These are phyloP conservation scores for Aplodontia rufa DNA, from an alignment of 2,113 vertebrate genomes.

Conservation along the genomic window DNA sequence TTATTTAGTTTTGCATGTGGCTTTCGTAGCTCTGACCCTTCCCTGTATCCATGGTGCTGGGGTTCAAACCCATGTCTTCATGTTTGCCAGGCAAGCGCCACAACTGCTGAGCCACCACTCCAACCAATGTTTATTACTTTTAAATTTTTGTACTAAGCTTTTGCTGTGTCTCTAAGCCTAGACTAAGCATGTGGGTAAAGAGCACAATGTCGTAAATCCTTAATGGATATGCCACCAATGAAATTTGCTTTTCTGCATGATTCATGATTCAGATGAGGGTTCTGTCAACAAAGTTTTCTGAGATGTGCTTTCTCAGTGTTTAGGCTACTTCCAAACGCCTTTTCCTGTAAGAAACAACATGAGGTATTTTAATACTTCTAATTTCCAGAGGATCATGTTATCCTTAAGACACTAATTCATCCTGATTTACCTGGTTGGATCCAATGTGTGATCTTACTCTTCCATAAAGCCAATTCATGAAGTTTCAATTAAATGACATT, in stretches of 20 bases:
- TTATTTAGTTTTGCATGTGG: too few species aligned
- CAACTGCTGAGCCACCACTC: too few species aligned
- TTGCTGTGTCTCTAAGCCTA: background rate
- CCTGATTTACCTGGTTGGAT: background rate
- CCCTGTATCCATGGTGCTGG: too few species aligned
- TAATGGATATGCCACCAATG: background rate
- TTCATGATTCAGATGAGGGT: background rate
- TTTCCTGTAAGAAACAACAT: background rate
- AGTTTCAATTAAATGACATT: constrained; percentile 37
- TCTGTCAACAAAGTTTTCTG: background rate
- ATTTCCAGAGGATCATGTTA: background rate
- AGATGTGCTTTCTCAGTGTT: background rate
- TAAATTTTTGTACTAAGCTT: background rate
- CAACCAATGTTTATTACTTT: too few species aligned
- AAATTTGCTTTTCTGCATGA: background rate
- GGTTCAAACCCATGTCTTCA: too few species aligned
- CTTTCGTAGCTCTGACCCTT: too few species aligned
- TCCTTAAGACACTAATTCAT: constrained; percentile 1
- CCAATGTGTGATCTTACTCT: background rate
- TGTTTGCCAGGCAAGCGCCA: too few species aligned
- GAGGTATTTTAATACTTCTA: background rate
- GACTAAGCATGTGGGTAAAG: background rate
- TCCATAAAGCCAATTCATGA: constrained; percentile 9
- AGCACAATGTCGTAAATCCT: background rate
- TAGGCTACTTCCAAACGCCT: background rate